A percentile compares a stretch with the other conserved stretches of the same genome.
Evolutionary conservation across 2,888 invertebrate genomes (phyloP).

Genomic region (Clusia tigrina): DNA sequence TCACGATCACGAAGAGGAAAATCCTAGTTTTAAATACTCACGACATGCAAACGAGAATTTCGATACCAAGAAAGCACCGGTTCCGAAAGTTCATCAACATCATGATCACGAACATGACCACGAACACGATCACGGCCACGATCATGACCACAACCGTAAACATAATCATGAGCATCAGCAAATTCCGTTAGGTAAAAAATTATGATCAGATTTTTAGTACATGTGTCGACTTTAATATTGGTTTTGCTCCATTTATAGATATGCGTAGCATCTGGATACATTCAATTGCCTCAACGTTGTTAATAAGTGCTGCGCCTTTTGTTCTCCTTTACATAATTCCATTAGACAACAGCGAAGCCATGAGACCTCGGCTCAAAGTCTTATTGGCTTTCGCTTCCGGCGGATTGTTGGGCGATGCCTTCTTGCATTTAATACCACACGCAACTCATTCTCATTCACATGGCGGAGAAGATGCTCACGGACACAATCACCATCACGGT

Average conservation of each 20-base stretch:
- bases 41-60: conserved; percentile 57
- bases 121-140: conserved; percentile 39
- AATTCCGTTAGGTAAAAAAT: background rate
- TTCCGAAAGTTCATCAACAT: conserved; percentile 31
- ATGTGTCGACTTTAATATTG: conserved; percentile 3
- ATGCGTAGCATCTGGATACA: conserved; percentile 72
- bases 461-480: conserved; percentile 45
- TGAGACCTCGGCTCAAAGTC: conserved; percentile 87
- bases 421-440: conserved; percentile 98
- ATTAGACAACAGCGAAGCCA: conserved; percentile 83
- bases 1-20: conserved; percentile 70
- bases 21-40: conserved; percentile 86
- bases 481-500: conserved; percentile 45
- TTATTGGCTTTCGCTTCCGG: conserved; percentile 93
- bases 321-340: conserved; percentile 93
- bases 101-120: conserved; percentile 26
- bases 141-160: conserved; percentile 34
- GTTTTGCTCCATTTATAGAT: conserved; percentile 45
- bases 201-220: conserved; percentile 4
- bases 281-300: conserved; percentile 87
- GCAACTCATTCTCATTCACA: conserved; percentile 74
- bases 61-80: conserved; percentile 37
- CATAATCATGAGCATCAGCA: conserved; percentile 28
- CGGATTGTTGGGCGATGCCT: conserved; percentile 96
- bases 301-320: conserved; percentile 95